Percentiles rank a stretch among this genome's conserved stretches.
These are phyloP conservation scores for Caenorhabditis auriculariae DNA, from an alignment of 2,888 invertebrate genomes.

Conservation along the genomic window DNA sequence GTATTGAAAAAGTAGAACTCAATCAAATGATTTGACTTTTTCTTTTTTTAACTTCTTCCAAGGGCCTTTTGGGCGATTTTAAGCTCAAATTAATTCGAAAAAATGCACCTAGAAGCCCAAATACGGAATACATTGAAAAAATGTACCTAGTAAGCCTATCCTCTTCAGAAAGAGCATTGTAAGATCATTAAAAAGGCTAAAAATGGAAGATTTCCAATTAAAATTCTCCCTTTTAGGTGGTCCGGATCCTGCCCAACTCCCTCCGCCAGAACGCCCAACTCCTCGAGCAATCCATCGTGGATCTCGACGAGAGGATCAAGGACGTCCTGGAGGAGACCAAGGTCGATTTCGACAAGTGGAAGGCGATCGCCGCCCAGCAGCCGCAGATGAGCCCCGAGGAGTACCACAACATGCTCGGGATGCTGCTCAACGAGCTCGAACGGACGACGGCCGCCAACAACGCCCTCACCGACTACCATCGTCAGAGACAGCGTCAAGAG, in stretches of 20 bases:
- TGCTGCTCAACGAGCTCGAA: conserved; percentile 17
- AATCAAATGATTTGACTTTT: no score
- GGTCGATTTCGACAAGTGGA: conserved; percentile 10
- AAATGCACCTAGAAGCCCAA: no score
- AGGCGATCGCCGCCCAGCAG: conserved; percentile 6
- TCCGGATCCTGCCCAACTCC: conserved; percentile 11
- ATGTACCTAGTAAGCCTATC: no score
- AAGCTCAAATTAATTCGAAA: no score
- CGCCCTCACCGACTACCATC: conserved; percentile 17
- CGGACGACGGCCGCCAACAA: conserved; percentile 13
- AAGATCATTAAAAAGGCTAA: no score
- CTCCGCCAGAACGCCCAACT: conserved; percentile 6
- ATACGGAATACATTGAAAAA: no score
- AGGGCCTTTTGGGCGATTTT: no score
- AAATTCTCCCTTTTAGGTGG: no score
- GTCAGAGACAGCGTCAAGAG: conserved; percentile 16
- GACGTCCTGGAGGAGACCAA: conserved; percentile 15
- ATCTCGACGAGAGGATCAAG: conserved; percentile 19
- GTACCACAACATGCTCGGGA: conserved; percentile 12
- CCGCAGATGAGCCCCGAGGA: conserved; percentile 19
- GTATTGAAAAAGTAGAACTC: no score
- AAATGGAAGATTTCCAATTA: no score
- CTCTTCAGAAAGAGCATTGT: no score
- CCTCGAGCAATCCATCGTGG: conserved; percentile 11
- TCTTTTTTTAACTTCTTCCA: no score